These are phyloP conservation scores for Phaedon cochleariae DNA, from an alignment of 2,888 invertebrate species.

Conservation along the genomic window DNA sequence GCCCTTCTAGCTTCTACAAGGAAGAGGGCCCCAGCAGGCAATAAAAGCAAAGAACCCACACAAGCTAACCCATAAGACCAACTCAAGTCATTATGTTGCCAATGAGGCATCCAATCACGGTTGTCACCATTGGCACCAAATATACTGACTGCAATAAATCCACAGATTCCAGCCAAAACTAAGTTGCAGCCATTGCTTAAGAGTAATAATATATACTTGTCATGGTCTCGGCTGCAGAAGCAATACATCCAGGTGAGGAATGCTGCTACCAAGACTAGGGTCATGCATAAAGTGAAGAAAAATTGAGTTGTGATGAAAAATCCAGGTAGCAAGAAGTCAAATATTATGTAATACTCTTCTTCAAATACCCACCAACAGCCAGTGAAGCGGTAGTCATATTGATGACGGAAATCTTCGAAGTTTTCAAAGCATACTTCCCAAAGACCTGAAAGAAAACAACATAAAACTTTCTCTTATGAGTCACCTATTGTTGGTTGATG, in stretches of 20 bases:
- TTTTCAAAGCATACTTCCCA: constrained; percentile 95
- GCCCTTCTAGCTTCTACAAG: constrained; percentile 84
- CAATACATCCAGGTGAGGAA: constrained; percentile 79
- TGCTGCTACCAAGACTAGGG: constrained; percentile 78
- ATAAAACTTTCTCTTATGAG: constrained; percentile 5
- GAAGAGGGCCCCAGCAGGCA: constrained; percentile 82
- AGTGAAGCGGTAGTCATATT: constrained; percentile 82
- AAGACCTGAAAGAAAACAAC: constrained; percentile 70
- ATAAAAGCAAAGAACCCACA: constrained; percentile 77
- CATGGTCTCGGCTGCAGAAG: constrained; percentile 78
- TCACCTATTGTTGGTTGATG: constrained; percentile 1
- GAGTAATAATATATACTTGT: constrained; percentile 77
- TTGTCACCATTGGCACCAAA: constrained; percentile 93
- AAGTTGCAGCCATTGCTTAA: constrained; percentile 79
- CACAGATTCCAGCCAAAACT: constrained; percentile 78
- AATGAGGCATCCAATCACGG: constrained; percentile 94
- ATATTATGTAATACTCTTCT: constrained; percentile 95
- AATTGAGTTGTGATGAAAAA: constrained; percentile 95
- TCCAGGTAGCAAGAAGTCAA: constrained; percentile 86
- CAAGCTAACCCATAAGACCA: constrained; percentile 93
- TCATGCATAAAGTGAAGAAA: constrained; percentile 89
- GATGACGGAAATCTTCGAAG: constrained; percentile 85
- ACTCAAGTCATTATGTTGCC: constrained; percentile 93
- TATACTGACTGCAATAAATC: constrained; percentile 83
- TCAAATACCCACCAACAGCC: constrained; percentile 98